Conservation (phyloP, 53 echinoderm and acorn worm genomes). For the Holothuria leucospilota region DNA sequence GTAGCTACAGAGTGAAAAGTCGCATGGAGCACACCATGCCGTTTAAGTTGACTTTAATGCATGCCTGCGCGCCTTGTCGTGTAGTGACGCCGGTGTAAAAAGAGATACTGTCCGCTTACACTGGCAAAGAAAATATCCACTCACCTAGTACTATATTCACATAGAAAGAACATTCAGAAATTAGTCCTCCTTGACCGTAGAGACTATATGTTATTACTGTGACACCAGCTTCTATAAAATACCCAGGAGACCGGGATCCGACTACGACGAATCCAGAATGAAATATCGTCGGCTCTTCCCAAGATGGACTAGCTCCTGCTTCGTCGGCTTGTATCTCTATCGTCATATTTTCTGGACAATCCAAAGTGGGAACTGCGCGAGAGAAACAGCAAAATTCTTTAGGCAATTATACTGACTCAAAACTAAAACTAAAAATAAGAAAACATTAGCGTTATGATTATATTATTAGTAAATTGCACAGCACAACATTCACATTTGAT, state of each 20-base stretch:
- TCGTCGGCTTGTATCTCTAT: constrained; percentile 1
- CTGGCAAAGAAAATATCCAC: too few relatives aligned
- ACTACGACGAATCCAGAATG: neutral
- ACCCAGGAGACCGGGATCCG: neutral
- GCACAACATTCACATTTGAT: too few relatives aligned
- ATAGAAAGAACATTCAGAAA: neutral
- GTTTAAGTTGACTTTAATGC: too few relatives aligned
- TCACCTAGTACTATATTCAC: neutral
- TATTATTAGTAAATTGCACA: too few relatives aligned
- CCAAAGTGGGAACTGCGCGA: neutral
- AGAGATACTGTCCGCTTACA: neutral
- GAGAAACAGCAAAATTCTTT: too few relatives aligned
- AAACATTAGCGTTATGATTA: too few relatives aligned
- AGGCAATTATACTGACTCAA: too few relatives aligned
- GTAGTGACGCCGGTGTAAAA: too few relatives aligned
- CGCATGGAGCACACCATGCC: too few relatives aligned
- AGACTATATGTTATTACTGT: neutral
- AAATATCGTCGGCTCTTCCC: neutral
- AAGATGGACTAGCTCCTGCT: neutral
- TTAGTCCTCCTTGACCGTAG: neutral
- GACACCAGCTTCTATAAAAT: neutral
- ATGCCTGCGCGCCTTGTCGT: too few relatives aligned
- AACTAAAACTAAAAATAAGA: too few relatives aligned
- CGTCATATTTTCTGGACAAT: neutral
- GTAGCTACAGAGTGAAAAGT: too few relatives aligned